These are phyloP conservation scores for Heliconius ethilla DNA, from an alignment of 2,888 invertebrate species.

Conservation along the genomic window DNA sequence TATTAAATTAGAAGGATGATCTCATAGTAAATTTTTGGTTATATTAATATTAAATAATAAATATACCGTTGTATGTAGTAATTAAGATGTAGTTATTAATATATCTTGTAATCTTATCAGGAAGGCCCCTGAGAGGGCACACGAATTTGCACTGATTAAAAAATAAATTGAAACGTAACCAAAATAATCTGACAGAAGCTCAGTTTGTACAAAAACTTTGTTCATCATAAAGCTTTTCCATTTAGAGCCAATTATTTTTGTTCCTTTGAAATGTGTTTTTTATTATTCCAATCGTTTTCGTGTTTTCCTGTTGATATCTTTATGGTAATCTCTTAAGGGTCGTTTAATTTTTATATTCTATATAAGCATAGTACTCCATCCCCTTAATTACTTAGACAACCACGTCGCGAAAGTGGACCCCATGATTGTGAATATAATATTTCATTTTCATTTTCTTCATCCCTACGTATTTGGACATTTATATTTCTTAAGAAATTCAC, in stretches of 20 bases:
- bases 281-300: constrained; percentile 33
- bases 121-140: background rate
- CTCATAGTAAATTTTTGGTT: constrained; percentile 9
- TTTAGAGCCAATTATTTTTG: constrained; percentile 37
- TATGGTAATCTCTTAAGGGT: constrained; percentile 34
- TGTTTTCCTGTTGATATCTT: constrained; percentile 30
- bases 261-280: constrained; percentile 32
- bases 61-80: background rate
- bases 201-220: constrained; percentile 37
- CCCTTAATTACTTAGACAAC: constrained; percentile 11
- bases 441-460: constrained; percentile 15
- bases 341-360: constrained; percentile 30
- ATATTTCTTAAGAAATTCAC: background rate
- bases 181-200: constrained; percentile 25
- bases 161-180: constrained; percentile 12
- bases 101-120: background rate
- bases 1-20: constrained; percentile 8
- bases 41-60: background rate
- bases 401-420: constrained; percentile 11
- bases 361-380: constrained; percentile 15
- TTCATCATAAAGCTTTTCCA: constrained; percentile 40
- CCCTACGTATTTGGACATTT: background rate
- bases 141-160: constrained; percentile 20
- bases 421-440: constrained; percentile 7
- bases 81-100: background rate